Evolutionary conservation across 2,888 invertebrate species (phyloP).

Genomic region (Cheilosia vulpina): DNA sequence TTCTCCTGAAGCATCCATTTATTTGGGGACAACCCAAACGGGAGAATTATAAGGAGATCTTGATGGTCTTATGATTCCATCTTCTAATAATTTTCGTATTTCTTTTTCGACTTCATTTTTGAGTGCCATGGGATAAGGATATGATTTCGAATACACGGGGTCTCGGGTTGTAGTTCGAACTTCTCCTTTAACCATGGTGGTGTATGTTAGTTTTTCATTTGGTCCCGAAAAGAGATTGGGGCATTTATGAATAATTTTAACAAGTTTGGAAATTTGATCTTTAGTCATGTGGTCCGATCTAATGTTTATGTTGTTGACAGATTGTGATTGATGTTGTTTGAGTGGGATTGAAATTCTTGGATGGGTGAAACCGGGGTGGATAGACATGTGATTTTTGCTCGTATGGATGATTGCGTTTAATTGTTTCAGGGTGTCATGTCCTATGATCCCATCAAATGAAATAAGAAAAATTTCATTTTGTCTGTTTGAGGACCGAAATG

Average conservation of each 20-base stretch:
- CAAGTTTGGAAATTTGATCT: conserved; percentile 23
- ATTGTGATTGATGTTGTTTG: conserved; percentile 32
- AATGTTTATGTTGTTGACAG: conserved; percentile 32
- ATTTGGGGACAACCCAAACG: conserved; percentile 25
- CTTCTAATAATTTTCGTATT: conserved; percentile 22
- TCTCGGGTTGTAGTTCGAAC: conserved; percentile 43
- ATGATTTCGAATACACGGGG: conserved; percentile 45
- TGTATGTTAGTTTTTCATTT: too few relatives aligned
- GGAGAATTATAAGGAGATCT: conserved; percentile 40
- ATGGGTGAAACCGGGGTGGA: neutral
- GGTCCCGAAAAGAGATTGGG: conserved; percentile 31
- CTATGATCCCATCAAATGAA: conserved; percentile 33
- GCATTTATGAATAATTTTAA: conserved; percentile 8
- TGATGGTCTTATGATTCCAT: conserved; percentile 28
- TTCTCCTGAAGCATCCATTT: conserved; percentile 5
- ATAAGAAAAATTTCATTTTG: conserved; percentile 21
- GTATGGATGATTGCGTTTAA: conserved; percentile 29
- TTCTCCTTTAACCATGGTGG: conserved; percentile 51
- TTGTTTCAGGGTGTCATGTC: conserved; percentile 22
- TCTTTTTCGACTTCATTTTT: conserved; percentile 47
- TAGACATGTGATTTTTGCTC: conserved; percentile 14
- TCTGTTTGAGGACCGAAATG: too few relatives aligned
- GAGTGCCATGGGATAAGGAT: conserved; percentile 43
- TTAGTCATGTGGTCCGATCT: conserved; percentile 11
- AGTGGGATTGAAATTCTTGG: conserved; percentile 15